Conservation (phyloP, 1,140 invertebrate species). For the Drosophila sp. region DNA sequence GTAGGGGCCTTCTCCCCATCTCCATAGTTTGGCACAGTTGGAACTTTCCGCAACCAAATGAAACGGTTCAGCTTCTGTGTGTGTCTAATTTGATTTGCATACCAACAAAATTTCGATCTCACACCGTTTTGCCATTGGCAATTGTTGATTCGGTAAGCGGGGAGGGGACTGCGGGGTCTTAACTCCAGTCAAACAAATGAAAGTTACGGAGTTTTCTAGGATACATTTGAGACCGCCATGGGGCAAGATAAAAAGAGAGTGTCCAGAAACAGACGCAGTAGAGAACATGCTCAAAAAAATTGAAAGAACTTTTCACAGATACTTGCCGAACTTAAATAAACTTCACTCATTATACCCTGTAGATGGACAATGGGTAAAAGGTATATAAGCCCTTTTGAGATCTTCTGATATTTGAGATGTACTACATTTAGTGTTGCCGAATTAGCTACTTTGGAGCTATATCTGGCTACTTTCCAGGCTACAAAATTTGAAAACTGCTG, state of each 20-base stretch:
- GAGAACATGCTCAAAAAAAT: not conserved
- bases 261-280: too few relatives aligned
- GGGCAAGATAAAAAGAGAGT: not conserved
- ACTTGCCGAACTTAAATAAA: not conserved
- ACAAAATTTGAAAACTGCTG: too few relatives aligned
- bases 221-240: not conserved
- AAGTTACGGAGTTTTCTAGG: slow-evolving; percentile 1
- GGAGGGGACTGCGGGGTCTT: not conserved
- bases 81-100: slow-evolving; percentile 73
- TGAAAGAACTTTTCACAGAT: not conserved
- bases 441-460: too few relatives aligned
- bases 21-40: not conserved
- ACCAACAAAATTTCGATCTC: slow-evolving; percentile 55
- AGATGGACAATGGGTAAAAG: too few relatives aligned
- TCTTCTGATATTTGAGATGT: too few relatives aligned
- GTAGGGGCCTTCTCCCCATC: not conserved
- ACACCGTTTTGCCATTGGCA: slow-evolving; percentile 32
- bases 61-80: slow-evolving; percentile 19
- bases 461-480: too few relatives aligned
- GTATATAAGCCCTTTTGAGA: too few relatives aligned
- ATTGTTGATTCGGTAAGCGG: slow-evolving; percentile 2
- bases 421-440: too few relatives aligned
- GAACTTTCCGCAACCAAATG: not conserved
- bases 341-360: too few relatives aligned
- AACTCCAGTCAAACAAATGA: slow-evolving; percentile 19